These are phyloP conservation scores for Andrena haemorrhoa DNA, from an alignment of 2,888 invertebrate species.

Conservation along the genomic window DNA sequence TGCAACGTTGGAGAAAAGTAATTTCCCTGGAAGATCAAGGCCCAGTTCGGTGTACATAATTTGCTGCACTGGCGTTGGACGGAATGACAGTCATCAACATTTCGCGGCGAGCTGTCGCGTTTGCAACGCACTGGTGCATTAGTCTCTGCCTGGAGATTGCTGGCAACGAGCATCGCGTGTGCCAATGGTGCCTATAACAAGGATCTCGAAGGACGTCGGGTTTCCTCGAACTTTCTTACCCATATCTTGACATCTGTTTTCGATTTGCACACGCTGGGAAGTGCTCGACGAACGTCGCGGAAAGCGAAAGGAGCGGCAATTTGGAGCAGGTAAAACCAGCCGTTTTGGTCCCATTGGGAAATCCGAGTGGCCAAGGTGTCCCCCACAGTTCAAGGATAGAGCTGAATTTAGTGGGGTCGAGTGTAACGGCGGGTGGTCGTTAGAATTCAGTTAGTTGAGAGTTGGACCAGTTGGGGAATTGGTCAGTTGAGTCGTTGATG, in stretches of 20 bases:
- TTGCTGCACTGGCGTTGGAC: conserved; percentile 6
- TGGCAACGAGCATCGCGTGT: conserved; percentile 18
- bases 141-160: conserved; percentile 18
- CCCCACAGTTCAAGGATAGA: conserved; percentile 62
- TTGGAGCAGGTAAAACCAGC: background rate
- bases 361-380: conserved; percentile 23
- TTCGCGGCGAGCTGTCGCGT: conserved; percentile 20
- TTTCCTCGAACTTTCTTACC: conserved; percentile 48
- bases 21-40: conserved; percentile 19
- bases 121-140: conserved; percentile 13
- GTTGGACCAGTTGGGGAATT: too few relatives aligned
- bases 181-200: conserved; percentile 40
- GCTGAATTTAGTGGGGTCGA: conserved; percentile 51
- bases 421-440: conserved; percentile 45
- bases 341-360: conserved; percentile 8
- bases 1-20: conserved; percentile 17
- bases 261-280: conserved; percentile 13
- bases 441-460: conserved; percentile 5
- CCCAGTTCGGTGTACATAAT: conserved; percentile 11
- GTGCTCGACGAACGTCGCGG: background rate
- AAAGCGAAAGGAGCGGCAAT: background rate
- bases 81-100: conserved; percentile 36
- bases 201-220: conserved; percentile 51
- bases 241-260: conserved; percentile 24
- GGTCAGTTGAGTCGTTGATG: too few relatives aligned